phyloP scores from a whole-genome alignment of 2,888 invertebrate genomes.

The Cheilosia variabilis region DNA sequence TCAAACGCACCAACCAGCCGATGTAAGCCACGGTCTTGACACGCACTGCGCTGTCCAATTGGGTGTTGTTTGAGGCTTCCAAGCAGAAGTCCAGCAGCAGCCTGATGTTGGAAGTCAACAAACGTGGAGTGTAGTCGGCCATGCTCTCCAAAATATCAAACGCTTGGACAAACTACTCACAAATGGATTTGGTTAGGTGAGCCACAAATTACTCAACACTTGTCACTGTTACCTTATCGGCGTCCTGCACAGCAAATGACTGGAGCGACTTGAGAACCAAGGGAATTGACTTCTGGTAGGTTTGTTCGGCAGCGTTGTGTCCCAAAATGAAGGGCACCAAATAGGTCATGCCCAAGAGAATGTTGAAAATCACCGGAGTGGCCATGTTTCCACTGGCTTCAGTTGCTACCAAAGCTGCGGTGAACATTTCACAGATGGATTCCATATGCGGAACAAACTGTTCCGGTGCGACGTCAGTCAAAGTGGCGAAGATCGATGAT shows the following conservation, averaged over 20 bases:
- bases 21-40: slow-evolving; percentile 88
- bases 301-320: slow-evolving; percentile 84
- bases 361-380: slow-evolving; percentile 82
- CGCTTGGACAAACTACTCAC: slow-evolving; percentile 79
- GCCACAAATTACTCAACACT: not conserved
- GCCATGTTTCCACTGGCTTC: slow-evolving; percentile 81
- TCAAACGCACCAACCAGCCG: slow-evolving; percentile 87
- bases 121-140: slow-evolving; percentile 81
- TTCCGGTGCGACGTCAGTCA: slow-evolving; percentile 88
- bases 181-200: not conserved
- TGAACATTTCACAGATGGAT: slow-evolving; percentile 85
- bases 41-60: slow-evolving; percentile 86
- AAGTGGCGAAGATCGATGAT: slow-evolving; percentile 86
- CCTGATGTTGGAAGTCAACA: slow-evolving; percentile 86
- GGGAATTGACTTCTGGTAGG: slow-evolving; percentile 87
- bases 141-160: slow-evolving; percentile 83
- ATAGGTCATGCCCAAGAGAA: slow-evolving; percentile 86
- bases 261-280: slow-evolving; percentile 87
- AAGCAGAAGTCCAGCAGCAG: slow-evolving; percentile 88
- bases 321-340: slow-evolving; percentile 87
- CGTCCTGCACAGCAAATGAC: slow-evolving; percentile 85
- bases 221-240: slow-evolving; percentile 83
- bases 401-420: slow-evolving; percentile 79
- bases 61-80: slow-evolving; percentile 85
- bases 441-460: slow-evolving; percentile 88